Evolutionary conservation across 64 coral and sea anemone species (phyloP).

Genomic region (Montipora foliosa): DNA sequence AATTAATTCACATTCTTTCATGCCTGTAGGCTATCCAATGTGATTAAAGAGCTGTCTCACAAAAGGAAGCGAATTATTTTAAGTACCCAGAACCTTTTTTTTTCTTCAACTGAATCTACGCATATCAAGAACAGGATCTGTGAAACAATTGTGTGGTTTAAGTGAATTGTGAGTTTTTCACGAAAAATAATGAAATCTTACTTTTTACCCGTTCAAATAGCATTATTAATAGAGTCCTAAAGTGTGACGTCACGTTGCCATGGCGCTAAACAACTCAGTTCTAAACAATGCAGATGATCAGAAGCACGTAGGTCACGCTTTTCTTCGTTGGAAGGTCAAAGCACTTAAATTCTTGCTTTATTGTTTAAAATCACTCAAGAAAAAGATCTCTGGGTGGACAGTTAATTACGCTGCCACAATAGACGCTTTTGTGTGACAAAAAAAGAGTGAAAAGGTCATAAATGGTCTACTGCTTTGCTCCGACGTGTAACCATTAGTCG

Average conservation of each 20-base stretch:
- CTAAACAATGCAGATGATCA: slow-evolving; percentile 1
- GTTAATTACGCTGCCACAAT: neutral
- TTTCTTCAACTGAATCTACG: no score
- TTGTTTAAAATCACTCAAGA: neutral
- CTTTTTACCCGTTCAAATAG: no score
- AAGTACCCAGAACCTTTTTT: no score
- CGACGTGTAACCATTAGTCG: slow-evolving; percentile 27
- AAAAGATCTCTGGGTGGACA: neutral
- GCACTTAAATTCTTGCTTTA: neutral
- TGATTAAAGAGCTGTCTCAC: no score
- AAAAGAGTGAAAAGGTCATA: neutral
- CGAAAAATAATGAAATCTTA: no score
- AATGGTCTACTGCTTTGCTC: slow-evolving; percentile 53
- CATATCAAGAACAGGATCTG: no score
- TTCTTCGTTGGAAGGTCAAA: neutral
- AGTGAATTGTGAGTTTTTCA: no score
- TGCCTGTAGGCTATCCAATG: no score
- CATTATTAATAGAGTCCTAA: slow-evolving; percentile 13
- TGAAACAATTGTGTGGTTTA: no score
- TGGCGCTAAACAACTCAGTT: slow-evolving; percentile 33
- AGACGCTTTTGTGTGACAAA: neutral
- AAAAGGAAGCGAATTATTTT: no score
- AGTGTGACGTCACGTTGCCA: slow-evolving; percentile 36
- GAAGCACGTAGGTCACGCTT: slow-evolving; percentile 8
- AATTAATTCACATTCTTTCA: no score